Percentiles rank a stretch among this genome's conserved stretches.
These are phyloP conservation scores for Paramormyrops kingsleyae DNA, from an alignment of 2,113 vertebrate genomes.

Conservation along the genomic window DNA sequence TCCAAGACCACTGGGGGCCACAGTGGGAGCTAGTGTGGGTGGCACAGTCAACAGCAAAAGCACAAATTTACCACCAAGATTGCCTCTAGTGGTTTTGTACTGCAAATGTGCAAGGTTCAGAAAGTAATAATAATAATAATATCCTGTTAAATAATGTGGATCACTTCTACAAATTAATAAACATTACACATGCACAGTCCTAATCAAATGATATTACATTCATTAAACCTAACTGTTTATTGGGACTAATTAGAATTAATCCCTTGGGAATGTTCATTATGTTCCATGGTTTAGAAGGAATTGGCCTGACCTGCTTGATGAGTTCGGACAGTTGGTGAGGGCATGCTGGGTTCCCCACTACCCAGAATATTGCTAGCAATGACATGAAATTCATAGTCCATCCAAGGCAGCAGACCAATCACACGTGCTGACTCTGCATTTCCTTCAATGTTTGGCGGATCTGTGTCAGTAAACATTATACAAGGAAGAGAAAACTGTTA, in stretches of 20 bases:
- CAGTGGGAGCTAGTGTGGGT: slow-evolving; percentile 74
- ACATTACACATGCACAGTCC: neutral
- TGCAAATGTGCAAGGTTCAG: neutral
- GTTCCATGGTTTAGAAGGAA: neutral
- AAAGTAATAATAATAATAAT: neutral
- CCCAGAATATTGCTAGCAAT: slow-evolving; percentile 91
- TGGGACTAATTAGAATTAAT: neutral
- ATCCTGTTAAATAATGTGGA: neutral
- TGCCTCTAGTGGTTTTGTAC: neutral
- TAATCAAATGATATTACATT: neutral
- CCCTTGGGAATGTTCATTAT: neutral
- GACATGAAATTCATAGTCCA: slow-evolving; percentile 92
- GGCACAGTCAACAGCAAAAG: neutral
- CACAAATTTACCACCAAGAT: neutral
- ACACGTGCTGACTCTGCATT: slow-evolving; percentile 82
- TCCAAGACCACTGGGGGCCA: slow-evolving; percentile 86
- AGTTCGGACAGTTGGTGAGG: slow-evolving; percentile 79
- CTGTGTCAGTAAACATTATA: slow-evolving; percentile 45
- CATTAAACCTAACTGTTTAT: neutral
- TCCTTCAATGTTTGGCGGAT: slow-evolving; percentile 84
- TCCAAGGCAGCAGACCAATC: slow-evolving; percentile 84
- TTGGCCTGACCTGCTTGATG: slow-evolving; percentile 77
- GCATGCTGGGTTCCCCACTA: slow-evolving; percentile 80
- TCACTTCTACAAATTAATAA: neutral
- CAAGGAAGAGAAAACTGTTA: neutral